These are phyloP conservation scores for Ctenosaura bakeri DNA, from an alignment of 2,797 vertebrate genomes.

Conservation along the genomic window DNA sequence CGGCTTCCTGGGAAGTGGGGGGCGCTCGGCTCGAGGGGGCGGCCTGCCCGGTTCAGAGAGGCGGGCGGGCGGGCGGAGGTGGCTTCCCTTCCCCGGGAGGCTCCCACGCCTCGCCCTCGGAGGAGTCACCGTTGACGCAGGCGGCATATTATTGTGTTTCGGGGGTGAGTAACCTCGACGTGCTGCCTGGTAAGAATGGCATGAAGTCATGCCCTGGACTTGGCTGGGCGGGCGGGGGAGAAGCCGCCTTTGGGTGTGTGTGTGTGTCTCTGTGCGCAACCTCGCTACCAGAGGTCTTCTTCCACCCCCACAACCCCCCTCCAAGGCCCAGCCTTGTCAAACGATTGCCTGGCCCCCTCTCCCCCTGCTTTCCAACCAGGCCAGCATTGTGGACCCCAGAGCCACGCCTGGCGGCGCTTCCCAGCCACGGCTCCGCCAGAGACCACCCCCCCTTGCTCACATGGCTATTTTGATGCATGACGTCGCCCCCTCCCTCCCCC, in stretches of 20 bases:
- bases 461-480: conserved; percentile 65
- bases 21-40: background rate
- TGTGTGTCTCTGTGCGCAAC: background rate
- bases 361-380: background rate
- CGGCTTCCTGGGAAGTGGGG: background rate
- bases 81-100: no score
- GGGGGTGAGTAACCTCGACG: background rate
- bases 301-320: no score
- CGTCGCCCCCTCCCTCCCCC: conserved; percentile 25
- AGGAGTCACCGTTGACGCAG: background rate
- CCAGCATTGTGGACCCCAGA: background rate
- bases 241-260: background rate
- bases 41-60: no score
- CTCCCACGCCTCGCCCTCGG: no score
- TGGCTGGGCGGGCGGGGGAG: background rate
- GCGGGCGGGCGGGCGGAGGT: no score
- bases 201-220: background rate
- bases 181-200: background rate
- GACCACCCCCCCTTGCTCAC: conserved; percentile 43
- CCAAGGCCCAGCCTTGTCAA: background rate
- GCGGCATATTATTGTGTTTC: background rate
- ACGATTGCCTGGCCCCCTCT: background rate
- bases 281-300: background rate
- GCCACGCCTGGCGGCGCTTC: background rate
- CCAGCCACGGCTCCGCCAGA: conserved; percentile 10